A percentile compares a stretch with the other conserved stretches of the same genome.
Evolutionary conservation across 2,888 invertebrate genomes (phyloP).

Genomic region (Spodoptera exigua): DNA sequence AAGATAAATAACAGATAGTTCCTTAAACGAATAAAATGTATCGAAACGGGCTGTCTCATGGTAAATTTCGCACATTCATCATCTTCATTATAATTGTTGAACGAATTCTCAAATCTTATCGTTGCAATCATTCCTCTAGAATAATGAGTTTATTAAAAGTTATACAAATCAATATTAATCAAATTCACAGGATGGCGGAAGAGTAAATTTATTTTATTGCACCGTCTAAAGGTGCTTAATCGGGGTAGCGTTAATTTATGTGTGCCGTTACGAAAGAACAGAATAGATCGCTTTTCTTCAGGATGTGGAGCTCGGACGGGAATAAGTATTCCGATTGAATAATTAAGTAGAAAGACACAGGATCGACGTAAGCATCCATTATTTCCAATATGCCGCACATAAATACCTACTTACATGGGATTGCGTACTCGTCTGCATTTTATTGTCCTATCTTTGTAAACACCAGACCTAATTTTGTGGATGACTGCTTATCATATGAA

Average conservation of each 20-base stretch:
- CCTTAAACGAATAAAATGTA: too few species aligned
- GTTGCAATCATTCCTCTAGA: too few species aligned
- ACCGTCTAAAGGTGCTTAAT: constrained; percentile 67
- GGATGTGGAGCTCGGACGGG: constrained; percentile 36
- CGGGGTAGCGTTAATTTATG: constrained; percentile 69
- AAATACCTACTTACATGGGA: constrained; percentile 43
- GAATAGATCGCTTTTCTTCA: constrained; percentile 43
- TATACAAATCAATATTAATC: constrained; percentile 62
- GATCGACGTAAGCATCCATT: constrained; percentile 45
- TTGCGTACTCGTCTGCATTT: constrained; percentile 49
- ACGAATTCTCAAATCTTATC: too few species aligned
- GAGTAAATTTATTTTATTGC: constrained; percentile 72
- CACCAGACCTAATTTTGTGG: constrained; percentile 53
- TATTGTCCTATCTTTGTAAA: constrained; percentile 51
- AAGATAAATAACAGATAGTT: too few species aligned
- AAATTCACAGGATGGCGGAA: constrained; percentile 54
- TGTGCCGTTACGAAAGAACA: constrained; percentile 44
- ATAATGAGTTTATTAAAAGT: constrained; percentile 15
- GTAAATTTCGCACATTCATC: too few species aligned
- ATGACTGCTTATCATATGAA: constrained; percentile 51
- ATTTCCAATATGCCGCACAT: constrained; percentile 49
- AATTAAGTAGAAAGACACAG: constrained; percentile 48
- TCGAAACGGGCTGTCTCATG: too few species aligned
- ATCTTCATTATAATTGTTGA: too few species aligned
- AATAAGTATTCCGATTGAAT: constrained; percentile 47